Base-by-base conservation (phyloP, 2,113 vertebrate genomes). In the Pachycephala philippinensis region DNA sequence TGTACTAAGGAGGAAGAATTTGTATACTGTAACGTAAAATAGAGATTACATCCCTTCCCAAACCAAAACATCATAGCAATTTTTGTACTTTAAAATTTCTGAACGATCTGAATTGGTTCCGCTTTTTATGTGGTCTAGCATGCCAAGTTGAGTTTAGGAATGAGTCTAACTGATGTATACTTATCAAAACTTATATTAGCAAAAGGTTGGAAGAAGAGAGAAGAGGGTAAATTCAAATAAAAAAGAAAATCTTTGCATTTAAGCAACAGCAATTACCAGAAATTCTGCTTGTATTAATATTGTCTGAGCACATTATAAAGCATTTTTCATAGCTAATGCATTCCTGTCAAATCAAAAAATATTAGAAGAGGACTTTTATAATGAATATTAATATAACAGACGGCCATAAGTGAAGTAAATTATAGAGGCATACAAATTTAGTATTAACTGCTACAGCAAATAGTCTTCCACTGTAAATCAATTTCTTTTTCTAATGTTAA, bases 311-410 rank as follows among this genome's bases (percentile, higher is more conserved):
- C 89, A 89, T 96, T 97, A 88, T 93, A 95, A 97, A 95, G 76
- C 94, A 96, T 97, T 98, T 98, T 97, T 98, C 98, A 98, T 94
- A 96, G 97, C 97, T 98, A 98, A 98, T 97, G 97, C 97, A 96
- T 95, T 96, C 61, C 95, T 97, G 92, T 97, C 95, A 98, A 97
- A 97, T 97, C 97, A 97, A 96, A 94, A 87, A 97, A 96, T 97
- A 97, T 96, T 93, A 95, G 69, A 97, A 94, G 81, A 95, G 68
- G 44, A 72, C 78, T 97, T 97, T 95, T 95, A 87, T 98, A 98
- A 98, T 98, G 98, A 99, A 98, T 99, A 98, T 98, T 98, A 99
- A 99, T 98, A 98, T 56, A 95, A 96, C 76, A 97, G 95, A 97
- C 95, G 97, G 93, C 94, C 49, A 3, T 98, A 98, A 98, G 97